phyloP scores from a whole-genome alignment of 2,888 invertebrate genomes.

The Pyrrhia umbra region DNA sequence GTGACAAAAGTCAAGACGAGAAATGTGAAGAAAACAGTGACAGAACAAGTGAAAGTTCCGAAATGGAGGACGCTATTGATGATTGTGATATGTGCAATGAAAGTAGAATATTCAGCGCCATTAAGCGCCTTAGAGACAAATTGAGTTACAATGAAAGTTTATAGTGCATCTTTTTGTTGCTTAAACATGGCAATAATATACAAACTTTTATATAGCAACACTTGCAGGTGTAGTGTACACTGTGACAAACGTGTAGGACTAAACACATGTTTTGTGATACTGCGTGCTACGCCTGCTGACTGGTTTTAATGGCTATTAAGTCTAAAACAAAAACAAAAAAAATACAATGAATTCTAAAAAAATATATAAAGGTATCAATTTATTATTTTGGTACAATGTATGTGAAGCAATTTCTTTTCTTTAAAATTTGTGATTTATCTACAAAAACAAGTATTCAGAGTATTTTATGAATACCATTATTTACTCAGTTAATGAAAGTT shows the following conservation, averaged over 20 bases:
- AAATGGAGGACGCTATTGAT: constrained; percentile 45
- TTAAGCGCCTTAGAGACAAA: constrained; percentile 82
- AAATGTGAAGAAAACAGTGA: constrained; percentile 20
- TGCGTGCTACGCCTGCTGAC: no score
- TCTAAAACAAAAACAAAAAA: no score
- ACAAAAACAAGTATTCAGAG: not conserved
- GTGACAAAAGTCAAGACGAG: constrained; percentile 16
- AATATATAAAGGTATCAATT: no score
- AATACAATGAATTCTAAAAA: no score
- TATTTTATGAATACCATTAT: constrained; percentile 17
- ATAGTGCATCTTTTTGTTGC: constrained; percentile 33
- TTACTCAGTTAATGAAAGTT: constrained; percentile 5
- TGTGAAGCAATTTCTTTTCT: no score
- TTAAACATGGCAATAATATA: constrained; percentile 10
- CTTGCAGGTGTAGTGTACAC: not conserved
- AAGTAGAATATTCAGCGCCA: constrained; percentile 77
- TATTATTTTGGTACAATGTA: no score
- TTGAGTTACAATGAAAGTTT: constrained; percentile 72
- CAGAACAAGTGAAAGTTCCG: constrained; percentile 30
- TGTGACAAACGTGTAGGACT: not conserved
- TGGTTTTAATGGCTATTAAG: no score
- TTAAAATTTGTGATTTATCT: not conserved
- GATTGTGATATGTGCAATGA: constrained; percentile 81
- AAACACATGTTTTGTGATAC: no score
- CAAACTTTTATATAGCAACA: not conserved